Base-by-base conservation (phyloP, 2,888 invertebrate genomes). In the Trissoscelio sp. region DNA sequence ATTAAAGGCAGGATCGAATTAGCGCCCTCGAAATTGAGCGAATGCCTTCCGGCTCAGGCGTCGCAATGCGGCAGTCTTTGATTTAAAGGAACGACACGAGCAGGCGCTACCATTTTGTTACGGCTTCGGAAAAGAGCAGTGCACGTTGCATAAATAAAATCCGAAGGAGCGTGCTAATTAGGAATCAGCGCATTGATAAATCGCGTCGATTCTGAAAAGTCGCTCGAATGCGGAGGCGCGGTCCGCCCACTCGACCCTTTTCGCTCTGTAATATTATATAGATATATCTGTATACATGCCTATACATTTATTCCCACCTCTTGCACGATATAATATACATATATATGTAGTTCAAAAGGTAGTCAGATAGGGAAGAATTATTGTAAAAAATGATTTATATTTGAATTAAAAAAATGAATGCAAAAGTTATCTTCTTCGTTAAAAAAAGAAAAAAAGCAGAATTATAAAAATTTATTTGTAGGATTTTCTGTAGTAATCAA, bases 161-260 rank as follows among this genome's bases (percentile, higher is more conserved):
- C 53, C 37, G 83, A 79, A 60, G 79, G 69, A 82, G 84, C 83
- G 83, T 79, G 83, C 84, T 88, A 88, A 89, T 89, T 88, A 88
- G 84, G 83, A n/a, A 87, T 86, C 85, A 83, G 85, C 80, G 83
- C 84, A 83, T 86, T 87, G 88, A 89, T 87, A 86, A 88, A 88
- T 88, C 85, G 86, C 73, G 73, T 64, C 85, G 87, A 88, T 89
- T 88, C 87, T 86, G 87, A 87, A 88, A 86, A 88, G 86, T 88
- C 87, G 86, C 83, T 86, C 85, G 84, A 79, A 84, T 82, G 83
- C 78, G 70, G 86, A 87, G 86, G 85, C 84, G 88, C 83, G 85
- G 84, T 77, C 83, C 87, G 87, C 88, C 88, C 83, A 89, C 88
- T 66, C 81, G 57, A 70, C 51, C 72, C 73, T 83, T 74, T 81